Evolutionary conservation across 2,888 invertebrate species (phyloP).

Genomic region (Isoperla grammatica): DNA sequence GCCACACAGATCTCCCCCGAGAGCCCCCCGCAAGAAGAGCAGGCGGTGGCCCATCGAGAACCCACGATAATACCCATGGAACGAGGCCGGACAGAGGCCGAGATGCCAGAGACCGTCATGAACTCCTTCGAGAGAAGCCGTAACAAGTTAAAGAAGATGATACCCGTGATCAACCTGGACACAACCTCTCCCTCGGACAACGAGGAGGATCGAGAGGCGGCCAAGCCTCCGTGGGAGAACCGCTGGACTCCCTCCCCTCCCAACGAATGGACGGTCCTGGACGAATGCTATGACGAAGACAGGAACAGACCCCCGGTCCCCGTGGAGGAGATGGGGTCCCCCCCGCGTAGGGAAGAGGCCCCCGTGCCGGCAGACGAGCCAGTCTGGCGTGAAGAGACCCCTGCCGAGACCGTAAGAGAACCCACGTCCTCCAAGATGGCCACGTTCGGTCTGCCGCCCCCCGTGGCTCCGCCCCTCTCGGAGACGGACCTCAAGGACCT

Average conservation of each 20-base stretch:
- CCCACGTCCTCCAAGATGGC: neutral
- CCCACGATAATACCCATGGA: neutral
- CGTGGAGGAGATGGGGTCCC: neutral
- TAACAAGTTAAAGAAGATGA: conserved; percentile 18
- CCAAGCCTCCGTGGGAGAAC: conserved; percentile 3
- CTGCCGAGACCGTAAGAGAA: no score
- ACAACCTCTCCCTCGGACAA: neutral
- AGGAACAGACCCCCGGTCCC: neutral
- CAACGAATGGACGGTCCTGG: neutral
- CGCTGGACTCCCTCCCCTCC: conserved; percentile 11
- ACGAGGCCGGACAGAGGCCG: neutral
- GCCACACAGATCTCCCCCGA: no score
- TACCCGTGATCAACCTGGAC: neutral
- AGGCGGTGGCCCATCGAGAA: no score
- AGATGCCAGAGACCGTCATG: no score
- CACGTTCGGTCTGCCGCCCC: neutral
- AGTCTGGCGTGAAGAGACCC: no score
- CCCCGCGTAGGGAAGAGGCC: neutral
- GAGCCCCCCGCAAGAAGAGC: no score
- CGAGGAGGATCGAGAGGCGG: conserved; percentile 3
- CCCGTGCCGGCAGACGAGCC: no score
- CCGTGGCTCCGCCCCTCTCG: neutral
- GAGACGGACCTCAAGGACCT: conserved; percentile 15
- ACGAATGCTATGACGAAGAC: neutral
- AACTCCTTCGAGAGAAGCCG: conserved; percentile 18